Evolutionary conservation across 2,888 invertebrate species (phyloP).

Genomic region (Lochmaea crataegi): DNA sequence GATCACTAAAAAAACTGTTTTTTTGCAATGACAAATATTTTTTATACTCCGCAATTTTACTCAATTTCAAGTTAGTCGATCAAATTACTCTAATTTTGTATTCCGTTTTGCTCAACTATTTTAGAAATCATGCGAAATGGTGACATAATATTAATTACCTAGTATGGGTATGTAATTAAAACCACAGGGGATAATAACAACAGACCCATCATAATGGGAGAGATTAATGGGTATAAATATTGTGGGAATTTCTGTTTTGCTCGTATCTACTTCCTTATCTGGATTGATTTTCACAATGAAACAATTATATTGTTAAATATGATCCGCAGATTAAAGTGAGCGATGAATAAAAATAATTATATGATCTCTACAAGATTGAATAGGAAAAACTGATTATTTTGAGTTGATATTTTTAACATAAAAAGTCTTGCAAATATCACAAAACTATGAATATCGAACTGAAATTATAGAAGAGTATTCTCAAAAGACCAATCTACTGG

Average conservation of each 20-base stretch:
- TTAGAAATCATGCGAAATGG: slow-evolving; percentile 14
- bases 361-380: neutral
- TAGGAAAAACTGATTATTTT: neutral
- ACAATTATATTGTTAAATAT: slow-evolving; percentile 3
- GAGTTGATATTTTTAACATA: neutral
- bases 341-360: neutral
- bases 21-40: too few species aligned
- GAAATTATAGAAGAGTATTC: too few species aligned
- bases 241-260: slow-evolving; percentile 5
- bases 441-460: too few species aligned
- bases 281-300: slow-evolving; percentile 10
- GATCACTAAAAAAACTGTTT: too few species aligned
- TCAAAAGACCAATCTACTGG: too few species aligned
- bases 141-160: slow-evolving; percentile 16
- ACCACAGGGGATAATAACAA: neutral
- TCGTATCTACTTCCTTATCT: slow-evolving; percentile 7
- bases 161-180: slow-evolving; percentile 1
- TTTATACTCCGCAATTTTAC: too few species aligned
- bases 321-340: neutral
- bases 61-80: too few species aligned
- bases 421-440: too few species aligned
- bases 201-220: neutral
- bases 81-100: neutral
- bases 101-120: neutral
- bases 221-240: slow-evolving; percentile 17